Evolutionary conservation across 92 coral and sea anemone genomes (phyloP).

Genomic region (Zoanthus sansibaricus): DNA sequence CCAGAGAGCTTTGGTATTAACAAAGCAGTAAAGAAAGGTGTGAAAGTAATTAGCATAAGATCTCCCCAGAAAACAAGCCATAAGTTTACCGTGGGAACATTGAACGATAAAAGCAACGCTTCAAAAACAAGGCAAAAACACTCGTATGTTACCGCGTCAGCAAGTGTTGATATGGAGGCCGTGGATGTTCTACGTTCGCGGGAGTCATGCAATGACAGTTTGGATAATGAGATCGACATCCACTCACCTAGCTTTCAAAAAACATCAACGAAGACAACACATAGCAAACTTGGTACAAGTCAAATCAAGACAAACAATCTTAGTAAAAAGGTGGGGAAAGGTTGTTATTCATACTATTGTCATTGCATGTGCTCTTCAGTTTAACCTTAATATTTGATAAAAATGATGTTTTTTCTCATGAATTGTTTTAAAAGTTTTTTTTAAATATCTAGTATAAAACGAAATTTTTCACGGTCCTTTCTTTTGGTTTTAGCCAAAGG

Average conservation of each 20-base stretch:
- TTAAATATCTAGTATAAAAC: too few relatives aligned
- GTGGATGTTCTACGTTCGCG: background rate
- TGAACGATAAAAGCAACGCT: background rate
- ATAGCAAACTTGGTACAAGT: background rate
- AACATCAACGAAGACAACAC: background rate
- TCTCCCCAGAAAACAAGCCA: conserved; percentile 10
- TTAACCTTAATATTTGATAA: background rate
- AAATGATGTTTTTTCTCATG: background rate
- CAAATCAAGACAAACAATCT: background rate
- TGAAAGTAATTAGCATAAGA: conserved; percentile 12
- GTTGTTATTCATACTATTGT: too few relatives aligned
- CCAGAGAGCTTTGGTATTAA: background rate
- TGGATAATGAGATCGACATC: conserved; percentile 6
- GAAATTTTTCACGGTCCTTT: background rate
- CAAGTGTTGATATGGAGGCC: background rate
- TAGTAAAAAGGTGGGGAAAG: background rate
- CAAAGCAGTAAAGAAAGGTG: conserved; percentile 32
- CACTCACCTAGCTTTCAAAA: background rate
- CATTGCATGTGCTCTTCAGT: background rate
- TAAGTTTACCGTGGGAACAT: background rate
- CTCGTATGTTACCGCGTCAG: background rate
- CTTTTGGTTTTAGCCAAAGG: conserved; percentile 7
- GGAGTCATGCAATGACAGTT: conserved; percentile 8
- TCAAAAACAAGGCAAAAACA: background rate
- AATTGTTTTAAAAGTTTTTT: background rate